These are phyloP conservation scores for Microctonus aethiopoides DNA, from an alignment of 2,888 invertebrate genomes.

Conservation along the genomic window DNA sequence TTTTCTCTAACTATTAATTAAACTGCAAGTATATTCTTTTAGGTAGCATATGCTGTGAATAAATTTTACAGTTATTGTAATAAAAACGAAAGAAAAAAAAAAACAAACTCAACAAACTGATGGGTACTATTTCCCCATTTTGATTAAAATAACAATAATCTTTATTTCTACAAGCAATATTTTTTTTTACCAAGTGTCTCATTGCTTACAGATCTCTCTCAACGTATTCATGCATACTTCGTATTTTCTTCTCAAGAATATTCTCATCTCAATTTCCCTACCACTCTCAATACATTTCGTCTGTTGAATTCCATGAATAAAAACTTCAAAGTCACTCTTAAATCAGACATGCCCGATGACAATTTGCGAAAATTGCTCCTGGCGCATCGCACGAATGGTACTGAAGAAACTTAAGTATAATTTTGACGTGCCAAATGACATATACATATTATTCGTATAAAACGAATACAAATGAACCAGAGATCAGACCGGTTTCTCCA, in stretches of 20 bases:
- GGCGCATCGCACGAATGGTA: background rate
- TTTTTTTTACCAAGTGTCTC: constrained; percentile 14
- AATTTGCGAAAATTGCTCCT: background rate
- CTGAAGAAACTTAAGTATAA: background rate
- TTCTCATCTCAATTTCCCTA: constrained; percentile 29
- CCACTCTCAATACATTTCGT: constrained; percentile 26
- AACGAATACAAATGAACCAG: background rate
- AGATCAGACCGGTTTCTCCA: constrained; percentile 3
- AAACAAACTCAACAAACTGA: constrained; percentile 12
- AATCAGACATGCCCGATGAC: background rate
- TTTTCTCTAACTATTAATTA: too few relatives aligned
- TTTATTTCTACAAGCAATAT: constrained; percentile 49
- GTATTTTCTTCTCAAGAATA: background rate
- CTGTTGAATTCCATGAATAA: constrained; percentile 14
- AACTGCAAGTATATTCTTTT: too few relatives aligned
- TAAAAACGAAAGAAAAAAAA: constrained; percentile 27
- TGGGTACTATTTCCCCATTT: constrained; percentile 39
- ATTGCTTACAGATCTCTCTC: background rate
- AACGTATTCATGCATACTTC: background rate
- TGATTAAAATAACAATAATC: constrained; percentile 56
- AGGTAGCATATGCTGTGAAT: constrained; percentile 23
- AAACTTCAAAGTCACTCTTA: constrained; percentile 5
- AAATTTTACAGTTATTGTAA: constrained; percentile 4
- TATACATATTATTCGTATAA: background rate
- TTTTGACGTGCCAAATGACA: constrained; percentile 6